A percentile compares a stretch with the other conserved stretches of the same genome.
These are phyloP conservation scores for Chelon auratus DNA, from an alignment of 2,797 vertebrate species.

Conservation along the genomic window DNA sequence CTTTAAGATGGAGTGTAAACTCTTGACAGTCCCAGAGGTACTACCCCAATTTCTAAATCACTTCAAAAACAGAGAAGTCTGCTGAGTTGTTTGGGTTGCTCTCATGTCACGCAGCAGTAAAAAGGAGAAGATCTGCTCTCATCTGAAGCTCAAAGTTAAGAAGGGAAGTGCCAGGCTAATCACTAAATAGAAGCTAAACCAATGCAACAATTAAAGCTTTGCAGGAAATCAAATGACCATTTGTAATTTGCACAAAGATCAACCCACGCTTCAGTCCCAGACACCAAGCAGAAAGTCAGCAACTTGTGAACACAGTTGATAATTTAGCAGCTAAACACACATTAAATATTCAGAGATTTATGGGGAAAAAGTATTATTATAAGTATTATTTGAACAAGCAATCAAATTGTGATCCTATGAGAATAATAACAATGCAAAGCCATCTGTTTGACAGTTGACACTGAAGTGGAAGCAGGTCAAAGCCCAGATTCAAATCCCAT, in stretches of 20 bases:
- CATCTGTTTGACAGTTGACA: too few relatives aligned
- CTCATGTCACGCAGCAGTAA: slow-evolving; percentile 24
- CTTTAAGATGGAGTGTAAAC: slow-evolving; percentile 49
- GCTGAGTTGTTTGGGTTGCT: slow-evolving; percentile 54
- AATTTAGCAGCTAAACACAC: too few relatives aligned
- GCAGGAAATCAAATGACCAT: slow-evolving; percentile 1
- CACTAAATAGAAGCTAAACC: neutral
- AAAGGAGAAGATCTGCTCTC: slow-evolving; percentile 26
- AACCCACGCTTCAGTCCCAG: too few relatives aligned
- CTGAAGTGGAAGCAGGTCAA: neutral
- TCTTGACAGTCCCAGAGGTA: slow-evolving; percentile 60
- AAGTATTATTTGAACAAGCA: too few relatives aligned
- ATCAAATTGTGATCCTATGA: too few relatives aligned
- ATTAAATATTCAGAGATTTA: too few relatives aligned
- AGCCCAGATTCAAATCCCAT: neutral
- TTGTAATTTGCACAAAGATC: neutral
- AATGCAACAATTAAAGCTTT: neutral
- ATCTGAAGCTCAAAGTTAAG: slow-evolving; percentile 37
- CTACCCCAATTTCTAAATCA: slow-evolving; percentile 57
- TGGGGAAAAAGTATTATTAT: too few relatives aligned
- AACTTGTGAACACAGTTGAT: too few relatives aligned
- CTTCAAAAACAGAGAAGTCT: slow-evolving; percentile 20
- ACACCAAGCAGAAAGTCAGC: too few relatives aligned
- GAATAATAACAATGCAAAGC: too few relatives aligned
- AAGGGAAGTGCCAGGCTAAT: neutral